Base-by-base conservation (phyloP, 1,140 invertebrate genomes). In the Centruroides sculpturatus region DNA sequence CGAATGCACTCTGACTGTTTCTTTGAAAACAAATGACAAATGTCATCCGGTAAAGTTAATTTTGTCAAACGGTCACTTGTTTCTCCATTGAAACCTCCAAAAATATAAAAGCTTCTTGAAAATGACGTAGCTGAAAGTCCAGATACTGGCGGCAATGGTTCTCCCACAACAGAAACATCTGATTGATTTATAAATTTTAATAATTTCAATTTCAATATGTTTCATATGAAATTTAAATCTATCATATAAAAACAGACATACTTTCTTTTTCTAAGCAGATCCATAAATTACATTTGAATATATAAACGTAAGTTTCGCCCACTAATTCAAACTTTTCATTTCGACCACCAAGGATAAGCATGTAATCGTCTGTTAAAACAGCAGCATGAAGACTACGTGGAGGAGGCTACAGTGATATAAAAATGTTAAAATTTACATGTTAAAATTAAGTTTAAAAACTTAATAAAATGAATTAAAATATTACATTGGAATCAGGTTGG, bases 271-370 rank as follows among this genome's bases (percentile, higher is more conserved):
- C 41, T 8, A 41, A 41, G 8, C 41, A 41, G 8, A 41, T 41
- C 91, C 92, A 96, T 62, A 86, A 81, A 74, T 94, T 95, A 68
- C 92, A 96, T 8, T 83, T 81, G 70, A 91, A 94, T 12, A 85
- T 81, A 69, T 95, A 96, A 2, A 89, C 88, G 57, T 90, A 83
- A 0, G 93, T 74, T 10, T 83, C 80, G 70, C 88, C 84, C n/a
- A 80, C 80, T 7, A 82, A 68, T 68, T 82, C 82, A 59, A 83
- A 80, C 0, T 84, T 82, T 68, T 81, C 79, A 12, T 84, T 82
- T 53, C 83, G 77, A 36, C 92, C 92, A 6, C 92, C 92, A 70
- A 92, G 85, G 47, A 96, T 78, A 6, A 94, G 79, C 89, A 97
- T 92, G 67, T 87, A 91, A 56, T 89, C 83, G 53, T 88, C 85